Evolutionary conservation across 30 jellyfish, hydroid and myxozoan genomes (phyloP).

Genomic region (Euphysa ruthae): DNA sequence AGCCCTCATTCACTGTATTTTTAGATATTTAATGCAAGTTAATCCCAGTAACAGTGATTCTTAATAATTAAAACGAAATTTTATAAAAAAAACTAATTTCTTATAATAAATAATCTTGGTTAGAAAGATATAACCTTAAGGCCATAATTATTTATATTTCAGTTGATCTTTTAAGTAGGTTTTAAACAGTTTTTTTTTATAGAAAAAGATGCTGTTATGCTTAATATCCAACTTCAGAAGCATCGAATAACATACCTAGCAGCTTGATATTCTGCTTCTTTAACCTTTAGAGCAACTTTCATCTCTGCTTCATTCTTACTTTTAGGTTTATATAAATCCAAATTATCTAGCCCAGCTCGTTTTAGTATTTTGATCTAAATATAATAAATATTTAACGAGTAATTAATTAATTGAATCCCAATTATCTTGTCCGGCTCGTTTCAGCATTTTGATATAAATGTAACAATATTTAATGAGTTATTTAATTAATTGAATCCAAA

Average conservation of each 20-base stretch:
- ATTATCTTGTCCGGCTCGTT: conserved; percentile 22
- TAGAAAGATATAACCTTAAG: too few relatives aligned
- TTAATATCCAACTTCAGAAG: too few relatives aligned
- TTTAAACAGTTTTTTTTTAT: too few relatives aligned
- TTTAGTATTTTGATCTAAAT: conserved; percentile 25
- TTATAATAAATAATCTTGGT: too few relatives aligned
- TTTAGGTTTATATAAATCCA: conserved; percentile 8
- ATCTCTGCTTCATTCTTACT: conserved; percentile 29
- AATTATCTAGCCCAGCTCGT: conserved; percentile 17
- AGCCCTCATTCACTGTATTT: too few relatives aligned
- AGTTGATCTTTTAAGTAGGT: too few relatives aligned
- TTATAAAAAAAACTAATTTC: too few relatives aligned
- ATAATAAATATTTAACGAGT: neutral
- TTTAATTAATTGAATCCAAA: neutral
- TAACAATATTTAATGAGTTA: neutral
- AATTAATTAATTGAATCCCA: neutral
- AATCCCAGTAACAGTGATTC: too few relatives aligned
- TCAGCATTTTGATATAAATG: conserved; percentile 22
- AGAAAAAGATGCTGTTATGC: too few relatives aligned
- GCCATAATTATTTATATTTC: too few relatives aligned
- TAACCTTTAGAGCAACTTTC: conserved; percentile 16
- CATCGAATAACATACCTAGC: conserved; percentile 14
- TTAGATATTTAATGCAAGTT: too few relatives aligned
- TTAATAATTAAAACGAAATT: too few relatives aligned
- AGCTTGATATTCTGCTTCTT: conserved; percentile 40